Conservation (phyloP, 2,888 invertebrate species). For the Phytoseiulus persimilis region DNA sequence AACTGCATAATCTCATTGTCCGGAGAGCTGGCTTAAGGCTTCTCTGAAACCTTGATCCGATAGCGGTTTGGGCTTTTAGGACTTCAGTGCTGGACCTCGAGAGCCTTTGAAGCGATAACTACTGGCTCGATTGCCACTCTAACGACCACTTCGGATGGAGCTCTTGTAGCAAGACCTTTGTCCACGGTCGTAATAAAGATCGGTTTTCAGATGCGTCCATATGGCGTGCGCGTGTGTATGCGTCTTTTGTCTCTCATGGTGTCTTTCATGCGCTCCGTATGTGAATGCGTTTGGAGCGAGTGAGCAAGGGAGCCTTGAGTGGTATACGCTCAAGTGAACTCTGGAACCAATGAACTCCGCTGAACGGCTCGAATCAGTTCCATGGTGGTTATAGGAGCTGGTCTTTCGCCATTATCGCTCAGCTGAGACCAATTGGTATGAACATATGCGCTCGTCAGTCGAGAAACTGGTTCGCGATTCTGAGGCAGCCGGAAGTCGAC, state of each 20-base stretch:
- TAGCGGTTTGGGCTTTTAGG: not conserved
- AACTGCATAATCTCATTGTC: not conserved
- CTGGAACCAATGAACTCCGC: not conserved
- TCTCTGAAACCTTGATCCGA: not conserved
- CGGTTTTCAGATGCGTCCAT: not conserved
- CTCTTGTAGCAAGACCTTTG: not conserved
- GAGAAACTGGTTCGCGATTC: not conserved
- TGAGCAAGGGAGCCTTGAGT: not conserved
- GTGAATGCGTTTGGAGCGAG: not conserved
- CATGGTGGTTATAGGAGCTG: not conserved
- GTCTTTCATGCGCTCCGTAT: not conserved
- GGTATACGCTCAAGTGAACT: not conserved
- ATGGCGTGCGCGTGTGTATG: not conserved
- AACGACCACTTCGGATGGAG: not conserved
- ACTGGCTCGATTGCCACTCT: not conserved
- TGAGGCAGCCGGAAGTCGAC: not conserved
- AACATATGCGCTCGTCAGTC: not conserved
- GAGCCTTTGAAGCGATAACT: not conserved
- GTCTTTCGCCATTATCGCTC: not conserved
- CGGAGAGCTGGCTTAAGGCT: not conserved
- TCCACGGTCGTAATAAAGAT: not conserved
- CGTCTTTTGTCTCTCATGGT: not conserved
- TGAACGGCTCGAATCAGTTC: not conserved
- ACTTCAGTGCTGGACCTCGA: not conserved
- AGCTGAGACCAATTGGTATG: not conserved